Conservation (phyloP, 2,113 vertebrate species). For the Anoplopoma fimbria region DNA sequence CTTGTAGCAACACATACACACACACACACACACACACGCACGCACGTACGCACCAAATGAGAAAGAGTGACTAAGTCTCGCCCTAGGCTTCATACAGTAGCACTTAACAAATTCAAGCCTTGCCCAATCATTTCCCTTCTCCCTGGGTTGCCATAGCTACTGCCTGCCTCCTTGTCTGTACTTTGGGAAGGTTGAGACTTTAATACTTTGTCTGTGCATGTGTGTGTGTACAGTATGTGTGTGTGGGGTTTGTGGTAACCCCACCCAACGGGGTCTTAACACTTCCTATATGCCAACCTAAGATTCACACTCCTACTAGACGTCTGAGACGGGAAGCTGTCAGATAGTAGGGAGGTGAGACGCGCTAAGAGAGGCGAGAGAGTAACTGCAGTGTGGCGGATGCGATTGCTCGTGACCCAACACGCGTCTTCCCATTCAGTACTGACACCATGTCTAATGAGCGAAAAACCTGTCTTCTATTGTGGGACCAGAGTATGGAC, state of each 20-base stretch:
- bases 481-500: neutral
- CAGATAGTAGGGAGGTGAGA: conserved; percentile 52
- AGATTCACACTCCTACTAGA: conserved; percentile 36
- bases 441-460: neutral
- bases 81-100: conserved; percentile 65
- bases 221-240: neutral
- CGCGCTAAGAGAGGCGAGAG: neutral
- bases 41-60: conserved; percentile 22
- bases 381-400: conserved; percentile 17
- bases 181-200: conserved; percentile 74
- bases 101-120: conserved; percentile 74
- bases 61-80: conserved; percentile 57
- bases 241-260: conserved; percentile 44
- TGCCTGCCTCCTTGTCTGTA: conserved; percentile 72
- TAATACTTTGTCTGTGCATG: conserved; percentile 32
- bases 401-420: conserved; percentile 18
- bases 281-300: conserved; percentile 60
- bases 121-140: conserved; percentile 73
- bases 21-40: conserved; percentile 32
- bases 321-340: conserved; percentile 44
- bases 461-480: neutral
- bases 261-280: conserved; percentile 58
- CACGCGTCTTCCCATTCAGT: conserved; percentile 20
- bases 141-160: conserved; percentile 82
- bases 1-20: conserved; percentile 36